These are phyloP conservation scores for Kryptopterus vitreolus DNA, from an alignment of 2,797 vertebrate species.

Conservation along the genomic window DNA sequence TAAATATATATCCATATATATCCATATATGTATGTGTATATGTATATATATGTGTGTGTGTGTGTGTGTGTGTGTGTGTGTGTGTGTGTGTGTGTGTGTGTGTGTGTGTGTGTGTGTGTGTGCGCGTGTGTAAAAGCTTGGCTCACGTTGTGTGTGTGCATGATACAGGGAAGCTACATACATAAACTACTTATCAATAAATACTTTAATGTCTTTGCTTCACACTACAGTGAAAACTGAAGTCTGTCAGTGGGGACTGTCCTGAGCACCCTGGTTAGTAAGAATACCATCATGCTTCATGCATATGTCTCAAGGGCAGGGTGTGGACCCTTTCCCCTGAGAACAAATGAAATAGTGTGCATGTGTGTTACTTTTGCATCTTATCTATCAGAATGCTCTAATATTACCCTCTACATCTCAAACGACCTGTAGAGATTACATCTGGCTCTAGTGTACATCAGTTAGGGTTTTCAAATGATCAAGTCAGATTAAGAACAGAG, in stretches of 20 bases:
- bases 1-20: too few relatives aligned
- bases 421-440: constrained; percentile 25
- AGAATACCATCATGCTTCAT: constrained; percentile 21
- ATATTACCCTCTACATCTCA: constrained; percentile 16
- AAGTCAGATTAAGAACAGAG: constrained; percentile 12
- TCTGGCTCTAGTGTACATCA: constrained; percentile 4
- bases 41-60: too few relatives aligned
- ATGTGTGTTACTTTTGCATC: not conserved
- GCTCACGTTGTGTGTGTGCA: not conserved
- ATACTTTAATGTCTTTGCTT: not conserved
- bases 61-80: too few relatives aligned
- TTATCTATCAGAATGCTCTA: constrained; percentile 21
- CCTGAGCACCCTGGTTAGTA: not conserved
- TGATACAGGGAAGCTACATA: not conserved
- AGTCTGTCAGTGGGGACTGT: too few relatives aligned
- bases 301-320: constrained; percentile 16
- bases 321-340: constrained; percentile 27
- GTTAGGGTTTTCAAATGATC: constrained; percentile 12
- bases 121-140: too few relatives aligned
- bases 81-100: too few relatives aligned
- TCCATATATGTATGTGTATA: too few relatives aligned
- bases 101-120: too few relatives aligned
- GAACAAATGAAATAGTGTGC: constrained; percentile 30
- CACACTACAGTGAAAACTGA: not conserved
- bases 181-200: not conserved